Evolutionary conservation across 2,113 vertebrate species (phyloP).

Genomic region (Anolis sagrei): DNA sequence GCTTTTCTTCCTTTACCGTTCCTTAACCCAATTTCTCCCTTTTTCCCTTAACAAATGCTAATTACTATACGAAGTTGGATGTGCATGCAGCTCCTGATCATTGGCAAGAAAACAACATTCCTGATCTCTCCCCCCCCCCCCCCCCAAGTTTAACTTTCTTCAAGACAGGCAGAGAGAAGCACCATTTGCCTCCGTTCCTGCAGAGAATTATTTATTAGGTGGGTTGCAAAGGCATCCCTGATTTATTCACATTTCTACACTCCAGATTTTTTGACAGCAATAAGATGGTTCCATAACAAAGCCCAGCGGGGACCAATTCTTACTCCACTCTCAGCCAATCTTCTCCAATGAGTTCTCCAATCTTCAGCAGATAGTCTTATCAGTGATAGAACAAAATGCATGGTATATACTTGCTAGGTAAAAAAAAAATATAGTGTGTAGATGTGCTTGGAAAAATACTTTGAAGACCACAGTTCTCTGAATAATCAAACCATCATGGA

Average conservation of each 20-base stretch:
- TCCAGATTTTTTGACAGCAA: background rate
- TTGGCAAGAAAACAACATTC: conserved; percentile 5
- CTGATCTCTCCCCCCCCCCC: background rate
- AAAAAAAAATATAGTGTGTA: background rate
- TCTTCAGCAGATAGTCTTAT: background rate
- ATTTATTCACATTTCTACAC: background rate
- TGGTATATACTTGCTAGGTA: background rate
- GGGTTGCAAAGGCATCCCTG: conserved; percentile 3
- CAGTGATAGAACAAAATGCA: background rate
- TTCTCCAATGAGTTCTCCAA: background rate
- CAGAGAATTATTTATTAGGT: background rate
- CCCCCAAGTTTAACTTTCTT: conserved; percentile 7
- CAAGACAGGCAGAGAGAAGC: background rate
- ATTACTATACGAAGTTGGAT: conserved; percentile 53
- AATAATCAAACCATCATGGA: no score
- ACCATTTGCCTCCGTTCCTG: background rate
- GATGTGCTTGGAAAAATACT: background rate
- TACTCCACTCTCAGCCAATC: background rate
- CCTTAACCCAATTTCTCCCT: conserved; percentile 29
- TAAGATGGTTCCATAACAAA: background rate
- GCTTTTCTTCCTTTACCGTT: background rate
- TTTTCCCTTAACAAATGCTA: conserved; percentile 43
- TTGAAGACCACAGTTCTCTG: no score
- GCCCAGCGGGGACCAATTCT: conserved; percentile 12
- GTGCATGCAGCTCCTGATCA: conserved; percentile 55